A percentile compares a stretch with the other conserved stretches of the same genome.
Evolutionary conservation across 2,888 invertebrate species (phyloP).

Genomic region (Drosophila longiperda): DNA sequence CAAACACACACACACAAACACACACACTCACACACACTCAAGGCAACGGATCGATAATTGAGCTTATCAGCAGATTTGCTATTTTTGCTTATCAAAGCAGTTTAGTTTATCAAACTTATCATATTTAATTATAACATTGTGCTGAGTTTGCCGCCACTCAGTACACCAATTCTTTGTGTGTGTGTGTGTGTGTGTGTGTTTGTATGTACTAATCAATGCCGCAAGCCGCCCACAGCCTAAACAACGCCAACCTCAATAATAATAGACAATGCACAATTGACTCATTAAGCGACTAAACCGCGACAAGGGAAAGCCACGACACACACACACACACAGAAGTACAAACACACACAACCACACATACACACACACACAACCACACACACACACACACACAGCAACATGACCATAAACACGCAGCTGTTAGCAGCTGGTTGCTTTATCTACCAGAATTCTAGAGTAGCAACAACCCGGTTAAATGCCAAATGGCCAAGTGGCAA

Average conservation of each 20-base stretch:
- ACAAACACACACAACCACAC: constrained; percentile 2
- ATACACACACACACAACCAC: background rate
- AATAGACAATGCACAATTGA: constrained; percentile 72
- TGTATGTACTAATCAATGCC: constrained; percentile 69
- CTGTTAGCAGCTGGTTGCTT: constrained; percentile 49
- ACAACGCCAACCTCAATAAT: constrained; percentile 38
- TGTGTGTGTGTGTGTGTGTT: background rate
- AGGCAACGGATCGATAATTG: constrained; percentile 70
- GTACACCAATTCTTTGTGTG: constrained; percentile 11
- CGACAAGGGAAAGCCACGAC: constrained; percentile 57
- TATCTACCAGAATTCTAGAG: constrained; percentile 17
- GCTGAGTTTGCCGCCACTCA: constrained; percentile 33
- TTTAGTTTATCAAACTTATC: constrained; percentile 68
- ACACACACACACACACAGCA: background rate
- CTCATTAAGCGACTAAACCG: constrained; percentile 79
- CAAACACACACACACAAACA: background rate
- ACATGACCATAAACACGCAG: constrained; percentile 38
- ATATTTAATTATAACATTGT: constrained; percentile 76
- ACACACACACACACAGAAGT: constrained; percentile 17
- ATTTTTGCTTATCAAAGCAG: constrained; percentile 73
- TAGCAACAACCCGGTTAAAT: constrained; percentile 1
- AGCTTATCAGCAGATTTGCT: constrained; percentile 70
- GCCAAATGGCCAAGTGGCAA: constrained; percentile 22
- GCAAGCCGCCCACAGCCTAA: constrained; percentile 57
- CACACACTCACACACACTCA: background rate